Evolutionary conservation across 2,888 invertebrate species (phyloP), one percentile per base, ranked within the genome.

Genomic region (Cerceris ruficornis): DNA sequence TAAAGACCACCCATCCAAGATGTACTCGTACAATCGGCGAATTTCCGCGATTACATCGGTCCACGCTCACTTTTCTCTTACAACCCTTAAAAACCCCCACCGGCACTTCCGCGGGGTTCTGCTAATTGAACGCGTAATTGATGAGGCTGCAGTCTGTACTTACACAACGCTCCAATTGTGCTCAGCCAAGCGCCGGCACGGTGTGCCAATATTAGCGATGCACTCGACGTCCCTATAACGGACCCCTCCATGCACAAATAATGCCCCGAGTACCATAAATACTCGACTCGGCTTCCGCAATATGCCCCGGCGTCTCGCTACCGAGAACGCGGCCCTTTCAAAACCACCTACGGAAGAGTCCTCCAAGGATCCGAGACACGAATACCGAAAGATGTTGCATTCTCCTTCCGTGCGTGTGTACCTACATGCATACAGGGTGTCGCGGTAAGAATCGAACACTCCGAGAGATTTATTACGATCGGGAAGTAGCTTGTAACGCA

Each of bases 91-190:
- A 7, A 17, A 15, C 55, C 28, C 28, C 28, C 28, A 28, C 28
- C 28, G 28, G 28, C 28, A 28, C 28, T 28, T 28, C 13, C 28
- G 43, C 17, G 80, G 77, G 81, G 86, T 83, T 85, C 86, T 79
- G 82, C 88, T 89, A 89, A 89, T 89, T 89, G 89, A 89, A 89
- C 89, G 87, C 86, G 88, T 89, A 89, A 89, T 89, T 88, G 89
- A 89, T 89, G 89, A 89, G 89, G 84, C 89, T 88, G 89, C 89
- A 89, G 89, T 89, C 89, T 88, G 88, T 88, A 89, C 89, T 89
- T 89, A 88, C 88, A 89, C 89, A 89, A 89, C 88, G 89, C 89
- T 89, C 89, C 89, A 89, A 90, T 90, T 90, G 90, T 90, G 89
- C 88, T 88, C 89, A 86, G 85, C 88, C 84, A 86, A 89, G 89